These are phyloP conservation scores for Colossoma macropomum DNA, from an alignment of 2,113 vertebrate genomes.

Conservation along the genomic window DNA sequence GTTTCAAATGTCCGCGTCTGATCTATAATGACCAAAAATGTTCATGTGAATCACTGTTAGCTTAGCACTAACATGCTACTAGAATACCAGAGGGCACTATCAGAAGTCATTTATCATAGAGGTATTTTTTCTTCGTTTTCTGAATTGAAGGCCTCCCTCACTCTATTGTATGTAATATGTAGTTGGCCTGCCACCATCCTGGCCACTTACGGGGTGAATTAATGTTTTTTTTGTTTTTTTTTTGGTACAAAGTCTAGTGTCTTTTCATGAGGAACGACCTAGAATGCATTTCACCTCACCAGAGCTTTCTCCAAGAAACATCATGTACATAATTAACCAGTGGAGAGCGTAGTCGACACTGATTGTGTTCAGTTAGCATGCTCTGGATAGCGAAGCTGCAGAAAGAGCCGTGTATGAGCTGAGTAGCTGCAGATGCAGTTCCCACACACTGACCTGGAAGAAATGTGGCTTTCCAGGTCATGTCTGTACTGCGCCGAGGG, in stretches of 20 bases:
- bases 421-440: slow-evolving; percentile 33
- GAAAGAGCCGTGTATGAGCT: neutral
- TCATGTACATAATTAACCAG: slow-evolving; percentile 5
- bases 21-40: too few relatives aligned
- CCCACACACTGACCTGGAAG: slow-evolving; percentile 58
- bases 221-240: neutral
- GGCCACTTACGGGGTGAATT: neutral
- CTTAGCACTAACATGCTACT: too few relatives aligned
- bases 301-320: neutral
- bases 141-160: too few relatives aligned
- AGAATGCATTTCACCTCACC: neutral
- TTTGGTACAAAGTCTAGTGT: neutral
- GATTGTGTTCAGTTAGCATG: neutral
- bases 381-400: neutral
- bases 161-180: too few relatives aligned
- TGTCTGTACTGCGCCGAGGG: slow-evolving; percentile 35
- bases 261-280: neutral
- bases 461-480: slow-evolving; percentile 57
- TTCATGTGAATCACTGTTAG: too few relatives aligned
- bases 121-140: too few relatives aligned
- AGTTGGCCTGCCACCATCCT: too few relatives aligned
- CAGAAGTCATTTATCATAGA: too few relatives aligned
- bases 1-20: too few relatives aligned
- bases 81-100: too few relatives aligned
- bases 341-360: neutral